These are phyloP conservation scores for Nettapus auritus DNA, from an alignment of 2,113 vertebrate species.

Conservation along the genomic window DNA sequence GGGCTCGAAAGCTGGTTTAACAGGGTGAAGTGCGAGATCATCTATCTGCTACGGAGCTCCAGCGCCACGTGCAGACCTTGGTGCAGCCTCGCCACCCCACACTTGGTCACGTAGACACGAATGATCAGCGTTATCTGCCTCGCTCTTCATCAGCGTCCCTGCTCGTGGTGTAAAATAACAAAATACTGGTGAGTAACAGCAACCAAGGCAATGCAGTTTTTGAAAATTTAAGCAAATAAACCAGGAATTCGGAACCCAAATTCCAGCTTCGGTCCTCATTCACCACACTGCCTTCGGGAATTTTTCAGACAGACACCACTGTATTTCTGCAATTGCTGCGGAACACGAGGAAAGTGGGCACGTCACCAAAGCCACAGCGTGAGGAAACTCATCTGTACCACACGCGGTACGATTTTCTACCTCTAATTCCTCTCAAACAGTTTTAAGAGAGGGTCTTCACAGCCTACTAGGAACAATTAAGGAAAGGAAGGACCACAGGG, in stretches of 20 bases:
- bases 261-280: background rate
- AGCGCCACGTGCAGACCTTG: background rate
- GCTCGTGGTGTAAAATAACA: background rate
- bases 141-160: background rate
- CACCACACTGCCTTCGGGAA: background rate
- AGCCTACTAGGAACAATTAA: background rate
- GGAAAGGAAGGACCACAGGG: background rate
- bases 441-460: background rate
- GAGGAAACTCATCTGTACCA: background rate
- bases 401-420: background rate
- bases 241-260: background rate
- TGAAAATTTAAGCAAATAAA: background rate
- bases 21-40: background rate
- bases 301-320: background rate
- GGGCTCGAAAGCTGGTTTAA: background rate
- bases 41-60: background rate
- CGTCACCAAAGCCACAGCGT: background rate
- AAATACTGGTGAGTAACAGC: background rate
- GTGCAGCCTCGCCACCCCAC: rapidly evolving
- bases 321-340: background rate
- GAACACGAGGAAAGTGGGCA: background rate
- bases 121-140: rapidly evolving
- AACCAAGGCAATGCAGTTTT: background rate
- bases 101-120: rapidly evolving
- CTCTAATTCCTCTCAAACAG: background rate